Base-by-base conservation (phyloP, 2,113 vertebrate genomes). In the Coptodon rendalli region DNA sequence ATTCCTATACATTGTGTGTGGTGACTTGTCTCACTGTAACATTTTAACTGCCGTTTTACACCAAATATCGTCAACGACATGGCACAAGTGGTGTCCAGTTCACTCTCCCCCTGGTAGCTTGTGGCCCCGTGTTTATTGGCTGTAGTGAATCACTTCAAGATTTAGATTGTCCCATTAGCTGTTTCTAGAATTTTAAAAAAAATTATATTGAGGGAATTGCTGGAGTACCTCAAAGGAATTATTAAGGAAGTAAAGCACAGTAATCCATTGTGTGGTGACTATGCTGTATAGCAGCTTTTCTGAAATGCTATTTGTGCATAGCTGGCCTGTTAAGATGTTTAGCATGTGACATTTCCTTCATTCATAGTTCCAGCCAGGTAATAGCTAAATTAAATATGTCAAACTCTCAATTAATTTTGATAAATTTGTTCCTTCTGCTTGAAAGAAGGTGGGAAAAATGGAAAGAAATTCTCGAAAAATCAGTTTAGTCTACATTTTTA, bases 61-160 rank as follows among this genome's bases (percentile, higher is more conserved):
- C 85, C 29, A 83, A 84, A 68, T 84, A 54, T 86, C 40, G 71
- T 31, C 59, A 84, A 86, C 52, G 87, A 73, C 61, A 59, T 83
- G 80, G 63, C 86, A 89, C 80, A 88, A 88, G 83, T 6, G 50
- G 83, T 86, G 86, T 90, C 82, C 87, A 40, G 79, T 93, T 84
- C n/a, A 85, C 84, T 87, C 87, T 36, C 86, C 83, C 83, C 52
- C 24, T 43, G 84, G 27, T 29, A 24, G 38, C 29, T 31, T 56
- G 53, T 73, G 83, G 59, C 14, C 36, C 36, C 29, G 9, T 6
- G 16, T 73, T 87, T 91, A 83, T 53, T 91, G 50, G 48, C 80
- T 27, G 16, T 17, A 31, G 57, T 48, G 76, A 86, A 87, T 79
- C 45, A 82, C 40, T 71, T 83, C 14, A 91, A 81, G 31, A 48